Evolutionary conservation across 2,797 vertebrate species (phyloP).

Genomic region (Amniataba percoides): DNA sequence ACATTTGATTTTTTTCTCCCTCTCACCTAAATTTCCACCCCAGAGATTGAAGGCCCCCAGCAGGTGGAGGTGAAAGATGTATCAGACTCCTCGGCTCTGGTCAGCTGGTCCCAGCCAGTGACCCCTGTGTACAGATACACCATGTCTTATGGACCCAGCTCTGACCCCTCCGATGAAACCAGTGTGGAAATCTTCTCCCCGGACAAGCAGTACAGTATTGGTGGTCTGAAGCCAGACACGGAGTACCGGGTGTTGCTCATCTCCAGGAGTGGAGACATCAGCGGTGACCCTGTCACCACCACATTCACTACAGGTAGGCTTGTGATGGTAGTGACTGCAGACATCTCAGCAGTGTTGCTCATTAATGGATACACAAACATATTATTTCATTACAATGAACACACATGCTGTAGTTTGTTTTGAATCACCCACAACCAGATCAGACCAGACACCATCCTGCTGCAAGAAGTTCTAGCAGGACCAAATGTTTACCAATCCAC

Average conservation of each 20-base stretch:
- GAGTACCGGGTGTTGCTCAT: constrained; percentile 90
- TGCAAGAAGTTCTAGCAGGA: too few relatives aligned
- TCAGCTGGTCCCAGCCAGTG: constrained; percentile 91
- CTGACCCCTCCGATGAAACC: constrained; percentile 82
- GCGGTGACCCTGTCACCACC: constrained; percentile 85
- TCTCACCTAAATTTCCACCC: not conserved
- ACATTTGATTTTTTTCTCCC: not conserved
- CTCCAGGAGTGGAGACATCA: constrained; percentile 85
- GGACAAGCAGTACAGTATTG: constrained; percentile 91
- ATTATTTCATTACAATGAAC: not conserved
- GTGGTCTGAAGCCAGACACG: constrained; percentile 89
- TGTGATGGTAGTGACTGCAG: not conserved
- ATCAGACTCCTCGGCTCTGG: constrained; percentile 90
- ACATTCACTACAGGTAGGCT: constrained; percentile 91
- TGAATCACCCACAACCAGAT: too few relatives aligned
- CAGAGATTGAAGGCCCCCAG: constrained; percentile 91
- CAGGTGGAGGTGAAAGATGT: constrained; percentile 91
- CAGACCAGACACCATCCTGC: too few relatives aligned
- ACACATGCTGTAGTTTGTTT: not conserved
- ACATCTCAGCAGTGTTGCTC: not conserved
- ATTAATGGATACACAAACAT: too few relatives aligned
- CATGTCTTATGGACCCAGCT: constrained; percentile 84
- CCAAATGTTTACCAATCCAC: too few relatives aligned
- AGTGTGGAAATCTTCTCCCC: constrained; percentile 85
- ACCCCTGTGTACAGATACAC: constrained; percentile 87